These are phyloP conservation scores for Melanargia galathea DNA, from an alignment of 2,888 invertebrate species.

Conservation along the genomic window DNA sequence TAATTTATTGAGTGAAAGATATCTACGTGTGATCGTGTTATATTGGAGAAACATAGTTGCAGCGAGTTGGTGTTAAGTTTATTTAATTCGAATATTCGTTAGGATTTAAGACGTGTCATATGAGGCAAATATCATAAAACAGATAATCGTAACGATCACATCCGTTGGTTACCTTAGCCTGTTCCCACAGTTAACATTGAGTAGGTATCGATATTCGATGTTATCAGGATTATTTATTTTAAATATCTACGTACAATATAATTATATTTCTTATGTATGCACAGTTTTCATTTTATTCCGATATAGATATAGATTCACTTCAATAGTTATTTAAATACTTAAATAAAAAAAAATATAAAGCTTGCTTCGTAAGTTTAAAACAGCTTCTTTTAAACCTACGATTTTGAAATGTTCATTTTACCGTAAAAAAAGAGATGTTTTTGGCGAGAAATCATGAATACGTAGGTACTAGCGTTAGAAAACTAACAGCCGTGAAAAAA, in stretches of 20 bases:
- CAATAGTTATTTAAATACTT: too few relatives aligned
- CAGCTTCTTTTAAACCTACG: too few relatives aligned
- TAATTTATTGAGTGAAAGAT: constrained; percentile 38
- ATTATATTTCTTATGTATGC: too few relatives aligned
- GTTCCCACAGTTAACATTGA: constrained; percentile 14
- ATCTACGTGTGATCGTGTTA: constrained; percentile 20
- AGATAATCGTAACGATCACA: constrained; percentile 11
- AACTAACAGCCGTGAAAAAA: too few relatives aligned
- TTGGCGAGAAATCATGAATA: too few relatives aligned
- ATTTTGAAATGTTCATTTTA: too few relatives aligned
- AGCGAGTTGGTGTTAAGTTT: neutral
- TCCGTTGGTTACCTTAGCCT: neutral
- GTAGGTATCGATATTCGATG: neutral
- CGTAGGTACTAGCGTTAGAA: too few relatives aligned
- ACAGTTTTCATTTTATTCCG: neutral
- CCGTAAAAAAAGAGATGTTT: too few relatives aligned
- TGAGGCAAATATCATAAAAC: constrained; percentile 11
- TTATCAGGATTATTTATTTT: constrained; percentile 18
- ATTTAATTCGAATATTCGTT: constrained; percentile 8
- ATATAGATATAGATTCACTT: too few relatives aligned
- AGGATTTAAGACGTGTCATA: neutral
- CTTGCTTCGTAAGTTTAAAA: too few relatives aligned
- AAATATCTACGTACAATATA: too few relatives aligned
- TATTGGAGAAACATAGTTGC: constrained; percentile 19
- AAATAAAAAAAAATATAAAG: too few relatives aligned